These are phyloP conservation scores for Diadumene lineata DNA, from an alignment of 92 coral and sea anemone genomes.

Conservation along the genomic window DNA sequence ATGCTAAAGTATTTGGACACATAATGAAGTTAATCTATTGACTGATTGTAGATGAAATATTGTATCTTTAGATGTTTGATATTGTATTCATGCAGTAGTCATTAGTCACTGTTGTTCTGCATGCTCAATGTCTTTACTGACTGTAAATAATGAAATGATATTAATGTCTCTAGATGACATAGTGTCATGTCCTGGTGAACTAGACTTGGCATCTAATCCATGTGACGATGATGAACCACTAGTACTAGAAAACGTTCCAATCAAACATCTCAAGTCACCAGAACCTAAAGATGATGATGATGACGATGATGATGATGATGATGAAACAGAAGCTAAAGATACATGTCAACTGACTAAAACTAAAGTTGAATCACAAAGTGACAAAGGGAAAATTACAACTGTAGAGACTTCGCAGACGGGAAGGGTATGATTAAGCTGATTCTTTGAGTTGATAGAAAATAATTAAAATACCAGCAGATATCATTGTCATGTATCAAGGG, in stretches of 20 bases:
- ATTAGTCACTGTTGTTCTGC: too few relatives aligned
- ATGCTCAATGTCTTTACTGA: too few relatives aligned
- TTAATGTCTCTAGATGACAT: slow-evolving; percentile 24
- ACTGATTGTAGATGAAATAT: too few relatives aligned
- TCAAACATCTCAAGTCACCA: not conserved
- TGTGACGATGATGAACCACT: not conserved
- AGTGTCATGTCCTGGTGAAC: slow-evolving; percentile 25
- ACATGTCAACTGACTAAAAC: slow-evolving; percentile 16
- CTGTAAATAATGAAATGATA: too few relatives aligned
- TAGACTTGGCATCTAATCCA: slow-evolving; percentile 17
- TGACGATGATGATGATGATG: slow-evolving; percentile 40
- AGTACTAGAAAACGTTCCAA: not conserved
- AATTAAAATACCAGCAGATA: too few relatives aligned
- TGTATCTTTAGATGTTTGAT: too few relatives aligned
- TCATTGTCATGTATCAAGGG: not conserved
- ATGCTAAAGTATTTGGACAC: too few relatives aligned
- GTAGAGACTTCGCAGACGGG: slow-evolving; percentile 86
- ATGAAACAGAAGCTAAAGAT: slow-evolving; percentile 30
- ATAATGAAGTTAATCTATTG: too few relatives aligned
- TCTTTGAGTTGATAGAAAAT: too few relatives aligned
- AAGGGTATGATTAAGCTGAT: slow-evolving; percentile 44
- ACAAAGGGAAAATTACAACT: slow-evolving; percentile 55
- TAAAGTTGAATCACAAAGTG: slow-evolving; percentile 7
- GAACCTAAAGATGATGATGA: not conserved
- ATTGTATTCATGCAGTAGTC: too few relatives aligned